Evolutionary conservation across 2,797 vertebrate genomes (phyloP).

Genomic region (Tenualosa ilisha): DNA sequence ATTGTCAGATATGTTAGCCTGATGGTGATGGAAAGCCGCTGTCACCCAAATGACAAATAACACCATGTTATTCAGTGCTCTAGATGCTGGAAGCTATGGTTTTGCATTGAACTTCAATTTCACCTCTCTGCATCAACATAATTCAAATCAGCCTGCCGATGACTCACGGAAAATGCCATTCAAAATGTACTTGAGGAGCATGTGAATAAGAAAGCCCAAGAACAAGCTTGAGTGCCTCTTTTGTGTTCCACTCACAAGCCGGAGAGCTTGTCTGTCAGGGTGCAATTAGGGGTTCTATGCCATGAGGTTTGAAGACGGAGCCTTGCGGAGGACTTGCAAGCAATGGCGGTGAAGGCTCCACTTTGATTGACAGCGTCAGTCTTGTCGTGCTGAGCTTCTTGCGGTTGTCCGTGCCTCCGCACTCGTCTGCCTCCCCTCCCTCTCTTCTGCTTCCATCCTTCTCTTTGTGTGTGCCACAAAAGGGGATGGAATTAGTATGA

Average conservation of each 20-base stretch:
- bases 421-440: slow-evolving; percentile 54
- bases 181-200: slow-evolving; percentile 51
- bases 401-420: slow-evolving; percentile 44
- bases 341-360: slow-evolving; percentile 41
- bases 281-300: slow-evolving; percentile 48
- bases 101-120: slow-evolving; percentile 31
- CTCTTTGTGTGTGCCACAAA: slow-evolving; percentile 71
- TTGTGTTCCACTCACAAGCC: slow-evolving; percentile 57
- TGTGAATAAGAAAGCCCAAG: slow-evolving; percentile 9
- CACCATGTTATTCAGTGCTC: slow-evolving; percentile 35
- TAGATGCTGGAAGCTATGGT: slow-evolving; percentile 42
- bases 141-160: slow-evolving; percentile 42
- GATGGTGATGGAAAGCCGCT: slow-evolving; percentile 26
- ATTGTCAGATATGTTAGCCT: neutral
- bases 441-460: slow-evolving; percentile 69
- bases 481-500: slow-evolving; percentile 71
- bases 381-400: slow-evolving; percentile 51
- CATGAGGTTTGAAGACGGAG: slow-evolving; percentile 59
- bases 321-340: slow-evolving; percentile 65
- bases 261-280: slow-evolving; percentile 65
- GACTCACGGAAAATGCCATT: slow-evolving; percentile 54
- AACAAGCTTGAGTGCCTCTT: slow-evolving; percentile 52
- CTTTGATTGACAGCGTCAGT: slow-evolving; percentile 73
- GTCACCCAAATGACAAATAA: slow-evolving; percentile 36
- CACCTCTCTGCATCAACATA: slow-evolving; percentile 36